Evolutionary conservation across 2,888 invertebrate species (phyloP), one percentile per base, ranked within the genome.

Genomic region (Ariolimax columbianus): DNA sequence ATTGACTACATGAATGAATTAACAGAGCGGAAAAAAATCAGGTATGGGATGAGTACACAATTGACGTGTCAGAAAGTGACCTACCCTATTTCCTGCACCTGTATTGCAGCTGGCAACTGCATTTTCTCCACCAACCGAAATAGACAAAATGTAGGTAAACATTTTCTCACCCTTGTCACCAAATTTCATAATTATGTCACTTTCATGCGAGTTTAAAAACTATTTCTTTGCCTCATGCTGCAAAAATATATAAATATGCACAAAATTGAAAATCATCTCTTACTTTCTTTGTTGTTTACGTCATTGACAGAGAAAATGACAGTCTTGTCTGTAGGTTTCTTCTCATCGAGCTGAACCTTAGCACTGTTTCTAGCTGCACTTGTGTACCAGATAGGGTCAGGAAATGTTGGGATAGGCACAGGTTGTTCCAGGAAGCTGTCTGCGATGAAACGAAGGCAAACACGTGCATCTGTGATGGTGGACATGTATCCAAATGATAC

Each of bases 401-500:
- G 38, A 30, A 88, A 85, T 14, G n/a, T 6, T 9, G 85, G 87
- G 63, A 72, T 75, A 7, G 66, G 14, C 30, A 47, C 33, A 40
- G 36, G 30, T 6, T 77, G 87, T 79, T 91, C 90, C 55, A 93
- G 82, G 93, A 98, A 98, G 92, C 97, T 97, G 83, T 96, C 95
- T 78, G 95, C 95, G 82, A 98, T 96, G 96, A 98, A 97, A 75
- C 94, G 89, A 17, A 98, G 93, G 36, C 98, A 95, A 89, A 94
- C 95, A 85, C 97, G 96, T 0, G 96, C 96, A 93, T 98, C 97
- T 81, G 95, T 93, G 85, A 95, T 95, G 0, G 96, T 96, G 19
- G 98, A 97, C 96, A 97, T 97, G 91, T 97, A 98, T 33, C 99
- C 99, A 93, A 99, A 97, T 0, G 99, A 99, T 6, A 97, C 96